A percentile compares a stretch with the other conserved stretches of the same genome.
phyloP scores from a whole-genome alignment of 2,888 invertebrate genomes.

The Celastrina argiolus region DNA sequence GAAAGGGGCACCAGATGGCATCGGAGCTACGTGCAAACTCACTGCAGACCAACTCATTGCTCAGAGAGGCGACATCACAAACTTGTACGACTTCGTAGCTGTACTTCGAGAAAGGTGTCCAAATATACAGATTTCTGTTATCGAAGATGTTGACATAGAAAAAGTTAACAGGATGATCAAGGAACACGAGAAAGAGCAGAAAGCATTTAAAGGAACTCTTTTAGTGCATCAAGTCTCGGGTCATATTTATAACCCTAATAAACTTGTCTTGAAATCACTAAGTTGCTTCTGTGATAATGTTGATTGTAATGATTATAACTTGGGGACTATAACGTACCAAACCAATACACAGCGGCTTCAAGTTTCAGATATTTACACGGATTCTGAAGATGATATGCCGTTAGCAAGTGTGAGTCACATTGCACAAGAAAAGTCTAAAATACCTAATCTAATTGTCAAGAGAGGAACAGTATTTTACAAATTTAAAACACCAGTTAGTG shows the following conservation, averaged over 20 bases:
- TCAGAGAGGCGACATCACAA: not conserved
- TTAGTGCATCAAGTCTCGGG: too few relatives aligned
- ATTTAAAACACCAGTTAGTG: too few relatives aligned
- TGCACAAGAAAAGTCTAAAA: too few relatives aligned
- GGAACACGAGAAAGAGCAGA: too few relatives aligned
- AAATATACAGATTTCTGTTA: not conserved
- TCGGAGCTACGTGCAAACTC: not conserved
- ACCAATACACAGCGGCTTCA: constrained; percentile 22
- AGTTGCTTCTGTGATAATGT: constrained; percentile 26
- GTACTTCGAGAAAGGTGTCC: not conserved
- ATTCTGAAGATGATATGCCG: constrained; percentile 26
- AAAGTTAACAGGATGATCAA: too few relatives aligned
- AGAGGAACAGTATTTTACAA: too few relatives aligned
- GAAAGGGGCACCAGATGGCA: not conserved
- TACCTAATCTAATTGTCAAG: too few relatives aligned
- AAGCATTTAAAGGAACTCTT: too few relatives aligned
- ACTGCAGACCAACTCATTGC: not conserved
- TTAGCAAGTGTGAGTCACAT: too few relatives aligned
- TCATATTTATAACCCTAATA: too few relatives aligned
- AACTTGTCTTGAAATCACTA: too few relatives aligned
- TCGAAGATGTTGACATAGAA: not conserved
- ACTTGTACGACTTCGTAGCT: not conserved
- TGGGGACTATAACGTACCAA: constrained; percentile 29
- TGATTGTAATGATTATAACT: constrained; percentile 31
- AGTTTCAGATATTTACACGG: constrained; percentile 28